Evolutionary conservation across 1,140 invertebrate genomes (phyloP), one percentile per base, ranked within the genome.

Genomic region (Anoplolepis gracilipes): DNA sequence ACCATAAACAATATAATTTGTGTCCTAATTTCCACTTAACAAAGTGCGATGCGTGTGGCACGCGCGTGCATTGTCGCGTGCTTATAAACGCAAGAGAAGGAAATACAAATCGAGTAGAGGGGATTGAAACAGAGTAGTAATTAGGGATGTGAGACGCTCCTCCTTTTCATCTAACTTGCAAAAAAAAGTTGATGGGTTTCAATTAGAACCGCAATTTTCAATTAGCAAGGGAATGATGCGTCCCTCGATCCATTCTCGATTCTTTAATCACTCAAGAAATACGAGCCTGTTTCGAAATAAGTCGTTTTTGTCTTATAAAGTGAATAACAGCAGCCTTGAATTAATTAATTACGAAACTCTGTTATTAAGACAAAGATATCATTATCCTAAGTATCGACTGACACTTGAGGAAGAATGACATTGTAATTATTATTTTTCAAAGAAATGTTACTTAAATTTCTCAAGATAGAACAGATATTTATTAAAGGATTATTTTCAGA

Each of bases 41-140:
- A 62, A 87, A 75, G 75, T 61, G 39, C 33, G 77, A 53, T 87
- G 77, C 77, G 77, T 85, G 88, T 67, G 70, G 78, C 88, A 86
- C 88, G 87, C 85, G 89, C 79, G 84, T 42, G 10, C 84, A 55
- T 70, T 69, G 81, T 88, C 90, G 90, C 89, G 90, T 90, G 90
- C 85, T 67, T 70, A 55, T 19, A 11, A 69, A 16, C 8, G 16
- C 22, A 77, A 36, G 13, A 57, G 61, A 42, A 39, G 39, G 39
- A 25, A 62, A 62, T 72, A 42, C 30, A 62, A 25, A 59, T 25
- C 2, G 4, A 70, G 30, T 1, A 16, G 7, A 33, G 22, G 7
- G 59, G 33, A 25, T 10, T 10, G 36, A 39, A 42, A n/a, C 16
- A n/a, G 78, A 22, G 6, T 25, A 76, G 84, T 87, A 88, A 89